phyloP scores from a whole-genome alignment of 2,888 invertebrate species.

The Epinotia ramella region DNA sequence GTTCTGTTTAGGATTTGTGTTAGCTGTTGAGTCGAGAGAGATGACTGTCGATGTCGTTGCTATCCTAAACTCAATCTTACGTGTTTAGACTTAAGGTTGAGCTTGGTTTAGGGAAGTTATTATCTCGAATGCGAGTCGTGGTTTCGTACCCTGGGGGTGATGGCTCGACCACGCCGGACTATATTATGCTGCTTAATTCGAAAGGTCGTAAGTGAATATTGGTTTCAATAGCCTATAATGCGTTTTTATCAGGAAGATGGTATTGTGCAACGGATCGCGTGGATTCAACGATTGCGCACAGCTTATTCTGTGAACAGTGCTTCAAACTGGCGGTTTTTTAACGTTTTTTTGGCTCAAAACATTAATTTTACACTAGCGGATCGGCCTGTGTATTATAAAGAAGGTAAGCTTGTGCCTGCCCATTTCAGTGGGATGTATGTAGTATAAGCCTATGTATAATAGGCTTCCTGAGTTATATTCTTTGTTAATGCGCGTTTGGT shows the following conservation, averaged over 20 bases:
- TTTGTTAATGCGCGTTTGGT: too few species aligned
- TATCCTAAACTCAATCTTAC: constrained; percentile 49
- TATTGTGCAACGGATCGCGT: constrained; percentile 63
- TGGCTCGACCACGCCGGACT: constrained; percentile 45
- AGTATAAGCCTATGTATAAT: too few species aligned
- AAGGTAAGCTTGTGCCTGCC: too few species aligned
- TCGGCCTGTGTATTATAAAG: too few species aligned
- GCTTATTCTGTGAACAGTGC: constrained; percentile 17
- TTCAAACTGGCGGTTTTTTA: not conserved
- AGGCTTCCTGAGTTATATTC: too few species aligned
- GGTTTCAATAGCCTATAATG: not conserved
- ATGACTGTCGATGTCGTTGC: constrained; percentile 50
- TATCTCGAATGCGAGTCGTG: constrained; percentile 37
- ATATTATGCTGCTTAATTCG: not conserved
- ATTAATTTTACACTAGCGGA: too few species aligned
- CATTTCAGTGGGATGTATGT: too few species aligned
- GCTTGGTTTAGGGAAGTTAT: constrained; percentile 45
- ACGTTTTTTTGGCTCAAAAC: too few species aligned
- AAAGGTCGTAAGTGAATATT: constrained; percentile 12
- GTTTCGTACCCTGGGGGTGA: constrained; percentile 48
- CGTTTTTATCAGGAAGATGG: constrained; percentile 56
- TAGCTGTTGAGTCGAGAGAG: constrained; percentile 73
- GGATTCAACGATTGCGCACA: constrained; percentile 28
- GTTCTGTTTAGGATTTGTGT: constrained; percentile 68
- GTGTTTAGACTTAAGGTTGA: constrained; percentile 44